Conservation (phyloP, 2,888 invertebrate genomes). For the Bugulina stolonifera region DNA sequence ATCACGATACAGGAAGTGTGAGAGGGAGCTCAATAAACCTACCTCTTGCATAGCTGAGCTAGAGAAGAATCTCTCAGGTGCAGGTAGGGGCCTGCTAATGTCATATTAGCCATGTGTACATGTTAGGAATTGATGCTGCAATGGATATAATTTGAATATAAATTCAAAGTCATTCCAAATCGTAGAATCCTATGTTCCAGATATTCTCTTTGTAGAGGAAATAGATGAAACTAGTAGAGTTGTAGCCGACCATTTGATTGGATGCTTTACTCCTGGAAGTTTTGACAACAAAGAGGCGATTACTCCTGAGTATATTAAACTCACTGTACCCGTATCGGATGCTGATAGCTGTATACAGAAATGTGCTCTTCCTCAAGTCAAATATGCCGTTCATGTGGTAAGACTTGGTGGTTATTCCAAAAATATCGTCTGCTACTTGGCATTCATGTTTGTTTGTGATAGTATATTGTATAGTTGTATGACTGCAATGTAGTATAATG, state of each 20-base stretch:
- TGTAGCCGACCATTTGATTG: background rate
- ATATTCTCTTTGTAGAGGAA: too few species aligned
- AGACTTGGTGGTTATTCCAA: too few species aligned
- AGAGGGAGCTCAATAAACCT: background rate
- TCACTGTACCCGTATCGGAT: background rate
- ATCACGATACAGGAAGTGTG: background rate
- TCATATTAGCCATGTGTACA: too few species aligned
- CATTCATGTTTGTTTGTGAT: too few species aligned
- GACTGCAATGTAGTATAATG: too few species aligned
- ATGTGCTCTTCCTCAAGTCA: background rate
- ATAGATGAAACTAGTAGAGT: too few species aligned
- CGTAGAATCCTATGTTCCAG: too few species aligned
- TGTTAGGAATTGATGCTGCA: too few species aligned
- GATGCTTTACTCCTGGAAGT: slow-evolving; percentile 13
- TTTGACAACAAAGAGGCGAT: background rate
- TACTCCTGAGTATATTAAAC: background rate
- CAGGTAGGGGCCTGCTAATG: background rate
- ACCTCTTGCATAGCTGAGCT: background rate
- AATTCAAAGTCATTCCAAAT: too few species aligned
- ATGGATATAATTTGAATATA: too few species aligned
- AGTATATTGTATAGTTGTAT: too few species aligned
- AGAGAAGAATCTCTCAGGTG: background rate
- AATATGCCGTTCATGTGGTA: background rate
- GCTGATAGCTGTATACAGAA: background rate
- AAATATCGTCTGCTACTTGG: too few species aligned